phyloP scores from a whole-genome alignment of 2,888 invertebrate species.

The Hofmannophila pseudospretella region DNA sequence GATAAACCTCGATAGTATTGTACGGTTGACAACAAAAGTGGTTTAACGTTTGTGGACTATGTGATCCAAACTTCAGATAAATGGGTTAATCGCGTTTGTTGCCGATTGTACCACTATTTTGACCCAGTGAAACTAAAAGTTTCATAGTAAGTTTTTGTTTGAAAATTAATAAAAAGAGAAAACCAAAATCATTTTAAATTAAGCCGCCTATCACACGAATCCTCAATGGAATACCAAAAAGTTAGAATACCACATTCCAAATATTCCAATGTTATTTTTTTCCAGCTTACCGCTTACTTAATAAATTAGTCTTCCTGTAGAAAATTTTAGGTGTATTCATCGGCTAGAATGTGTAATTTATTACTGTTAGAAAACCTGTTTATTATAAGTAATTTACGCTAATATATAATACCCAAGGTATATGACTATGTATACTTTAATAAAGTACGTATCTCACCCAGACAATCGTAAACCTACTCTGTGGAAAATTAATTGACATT shows the following conservation, averaged over 20 bases:
- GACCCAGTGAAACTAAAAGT: conserved; percentile 28
- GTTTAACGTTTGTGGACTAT: not conserved
- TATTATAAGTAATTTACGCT: too few species aligned
- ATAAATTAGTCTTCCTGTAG: conserved; percentile 53
- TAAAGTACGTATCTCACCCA: too few species aligned
- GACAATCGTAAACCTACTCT: too few species aligned
- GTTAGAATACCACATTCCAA: conserved; percentile 22
- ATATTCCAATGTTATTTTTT: conserved; percentile 33
- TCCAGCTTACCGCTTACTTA: conserved; percentile 22
- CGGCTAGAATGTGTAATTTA: conserved; percentile 24
- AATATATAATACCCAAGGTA: too few species aligned
- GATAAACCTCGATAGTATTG: not conserved
- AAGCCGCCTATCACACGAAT: conserved; percentile 14
- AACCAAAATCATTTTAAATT: conserved; percentile 36
- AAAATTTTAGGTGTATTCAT: conserved; percentile 31
- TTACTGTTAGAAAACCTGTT: too few species aligned
- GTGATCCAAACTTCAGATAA: too few species aligned
- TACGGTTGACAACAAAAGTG: too few species aligned
- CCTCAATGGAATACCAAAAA: conserved; percentile 37
- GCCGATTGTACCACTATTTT: not conserved
- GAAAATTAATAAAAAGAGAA: conserved; percentile 22
- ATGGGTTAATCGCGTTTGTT: too few species aligned
- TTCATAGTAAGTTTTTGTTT: conserved; percentile 21
- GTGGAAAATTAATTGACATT: too few species aligned
- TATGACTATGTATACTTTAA: too few species aligned